A percentile compares a stretch with the other conserved stretches of the same genome.
These are phyloP conservation scores for Deroptyus accipitrinus DNA, from an alignment of 2,113 vertebrate genomes.

Conservation along the genomic window DNA sequence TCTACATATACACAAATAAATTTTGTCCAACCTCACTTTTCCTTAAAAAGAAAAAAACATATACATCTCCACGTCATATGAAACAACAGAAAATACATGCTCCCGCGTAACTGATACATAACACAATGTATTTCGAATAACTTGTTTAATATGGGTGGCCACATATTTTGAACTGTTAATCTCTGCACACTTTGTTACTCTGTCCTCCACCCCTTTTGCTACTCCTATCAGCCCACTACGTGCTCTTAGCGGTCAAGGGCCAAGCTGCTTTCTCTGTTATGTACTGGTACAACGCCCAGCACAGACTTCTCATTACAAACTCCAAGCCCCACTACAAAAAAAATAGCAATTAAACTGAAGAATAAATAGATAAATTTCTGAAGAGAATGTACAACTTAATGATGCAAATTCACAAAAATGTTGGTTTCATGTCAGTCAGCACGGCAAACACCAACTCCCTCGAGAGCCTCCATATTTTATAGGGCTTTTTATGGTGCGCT, in stretches of 20 bases:
- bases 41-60: background rate
- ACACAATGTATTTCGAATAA: background rate
- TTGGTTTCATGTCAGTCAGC: background rate
- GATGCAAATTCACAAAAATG: conserved; percentile 55
- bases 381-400: conserved; percentile 15
- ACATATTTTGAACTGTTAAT: background rate
- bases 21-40: background rate
- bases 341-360: conserved; percentile 15
- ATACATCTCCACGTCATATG: background rate
- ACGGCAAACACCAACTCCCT: background rate
- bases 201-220: conserved; percentile 31
- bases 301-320: background rate
- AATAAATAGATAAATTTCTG: conserved; percentile 26
- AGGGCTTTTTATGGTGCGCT: background rate
- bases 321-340: background rate
- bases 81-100: background rate
- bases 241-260: conserved; percentile 18
- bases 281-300: conserved; percentile 34
- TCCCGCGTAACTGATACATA: background rate
- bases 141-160: background rate
- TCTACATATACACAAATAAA: background rate
- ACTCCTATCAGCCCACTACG: background rate
- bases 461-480: conserved; percentile 27
- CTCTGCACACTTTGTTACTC: background rate
- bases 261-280: conserved; percentile 21